phyloP scores from a whole-genome alignment of 1,140 invertebrate genomes.

The Cyphomyrmex costatus region DNA sequence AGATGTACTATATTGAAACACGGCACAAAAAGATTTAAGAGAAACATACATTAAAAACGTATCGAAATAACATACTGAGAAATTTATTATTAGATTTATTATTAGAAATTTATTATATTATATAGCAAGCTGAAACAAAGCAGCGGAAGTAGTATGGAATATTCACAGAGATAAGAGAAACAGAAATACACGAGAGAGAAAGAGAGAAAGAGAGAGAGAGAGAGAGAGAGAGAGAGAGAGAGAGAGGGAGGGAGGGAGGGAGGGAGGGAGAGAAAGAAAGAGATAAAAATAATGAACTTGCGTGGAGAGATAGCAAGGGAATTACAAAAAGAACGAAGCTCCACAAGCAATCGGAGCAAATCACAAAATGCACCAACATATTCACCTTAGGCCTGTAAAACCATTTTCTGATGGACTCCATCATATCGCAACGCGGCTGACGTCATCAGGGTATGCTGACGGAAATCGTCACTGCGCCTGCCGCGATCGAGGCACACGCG shows the following conservation, averaged over 20 bases:
- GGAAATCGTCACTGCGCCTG: slow-evolving; percentile 67
- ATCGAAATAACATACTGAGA: not conserved
- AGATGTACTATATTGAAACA: not conserved
- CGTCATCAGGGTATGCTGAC: slow-evolving; percentile 67
- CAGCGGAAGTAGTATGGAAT: too few relatives aligned
- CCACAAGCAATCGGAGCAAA: not conserved
- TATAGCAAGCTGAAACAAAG: too few relatives aligned
- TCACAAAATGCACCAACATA: slow-evolving; percentile 68
- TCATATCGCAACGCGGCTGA: slow-evolving; percentile 81
- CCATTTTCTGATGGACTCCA: slow-evolving; percentile 97
- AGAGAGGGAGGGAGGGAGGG: not conserved
- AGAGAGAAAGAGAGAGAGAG: not conserved
- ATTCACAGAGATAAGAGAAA: not conserved
- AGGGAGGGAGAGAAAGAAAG: not conserved
- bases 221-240: too few relatives aligned
- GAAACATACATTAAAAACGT: not conserved
- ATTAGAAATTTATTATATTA: too few relatives aligned
- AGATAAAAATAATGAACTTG: not conserved
- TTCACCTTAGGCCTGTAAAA: slow-evolving; percentile 96
- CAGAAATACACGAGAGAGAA: not conserved
- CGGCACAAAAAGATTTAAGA: not conserved
- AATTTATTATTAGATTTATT: too few relatives aligned
- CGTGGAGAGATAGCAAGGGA: not conserved
- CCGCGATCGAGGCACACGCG: slow-evolving; percentile 50
- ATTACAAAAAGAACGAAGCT: not conserved